Percentiles rank a stretch among this genome's conserved stretches.
phyloP scores from a whole-genome alignment of 1,140 invertebrate genomes.

The Hylaeus anthracinus region DNA sequence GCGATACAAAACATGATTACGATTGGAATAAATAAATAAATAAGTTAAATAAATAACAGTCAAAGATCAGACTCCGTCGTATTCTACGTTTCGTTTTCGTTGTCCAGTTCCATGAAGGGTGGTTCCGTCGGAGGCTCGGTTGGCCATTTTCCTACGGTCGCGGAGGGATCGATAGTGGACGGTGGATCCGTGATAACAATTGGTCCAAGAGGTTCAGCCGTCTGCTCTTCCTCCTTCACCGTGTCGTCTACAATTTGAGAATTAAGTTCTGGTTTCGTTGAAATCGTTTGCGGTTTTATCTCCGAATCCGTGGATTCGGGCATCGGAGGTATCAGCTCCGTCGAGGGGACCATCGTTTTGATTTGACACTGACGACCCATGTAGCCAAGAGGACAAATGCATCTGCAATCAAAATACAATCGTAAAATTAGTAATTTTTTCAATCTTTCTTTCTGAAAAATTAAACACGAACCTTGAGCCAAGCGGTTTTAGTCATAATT shows the following conservation, averaged over 20 bases:
- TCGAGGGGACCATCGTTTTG: constrained; percentile 72
- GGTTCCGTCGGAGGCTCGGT: constrained; percentile 72
- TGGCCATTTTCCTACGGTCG: constrained; percentile 79
- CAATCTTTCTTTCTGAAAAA: no score
- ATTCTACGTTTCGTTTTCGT: constrained; percentile 77
- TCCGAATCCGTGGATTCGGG: constrained; percentile 42
- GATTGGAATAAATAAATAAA: constrained; percentile 65
- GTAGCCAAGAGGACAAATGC: constrained; percentile 75
- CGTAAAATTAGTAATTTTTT: no score
- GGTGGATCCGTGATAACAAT: constrained; percentile 75
- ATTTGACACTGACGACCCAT: constrained; percentile 78
- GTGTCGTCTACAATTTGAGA: constrained; percentile 51
- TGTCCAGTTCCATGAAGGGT: constrained; percentile 70
- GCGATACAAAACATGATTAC: background rate
- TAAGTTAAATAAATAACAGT: constrained; percentile 42
- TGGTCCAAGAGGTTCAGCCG: constrained; percentile 67
- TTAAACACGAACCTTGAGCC: no score
- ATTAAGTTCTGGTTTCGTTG: constrained; percentile 29
- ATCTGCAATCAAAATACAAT: constrained; percentile 61
- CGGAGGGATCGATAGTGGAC: constrained; percentile 67
- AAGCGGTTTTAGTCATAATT: no score
- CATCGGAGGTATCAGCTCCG: constrained; percentile 74
- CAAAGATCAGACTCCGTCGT: background rate
- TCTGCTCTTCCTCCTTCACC: constrained; percentile 59
- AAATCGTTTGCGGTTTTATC: constrained; percentile 15